Evolutionary conservation across 2,888 invertebrate genomes (phyloP).

Genomic region (Rotaria magnacalcarata): DNA sequence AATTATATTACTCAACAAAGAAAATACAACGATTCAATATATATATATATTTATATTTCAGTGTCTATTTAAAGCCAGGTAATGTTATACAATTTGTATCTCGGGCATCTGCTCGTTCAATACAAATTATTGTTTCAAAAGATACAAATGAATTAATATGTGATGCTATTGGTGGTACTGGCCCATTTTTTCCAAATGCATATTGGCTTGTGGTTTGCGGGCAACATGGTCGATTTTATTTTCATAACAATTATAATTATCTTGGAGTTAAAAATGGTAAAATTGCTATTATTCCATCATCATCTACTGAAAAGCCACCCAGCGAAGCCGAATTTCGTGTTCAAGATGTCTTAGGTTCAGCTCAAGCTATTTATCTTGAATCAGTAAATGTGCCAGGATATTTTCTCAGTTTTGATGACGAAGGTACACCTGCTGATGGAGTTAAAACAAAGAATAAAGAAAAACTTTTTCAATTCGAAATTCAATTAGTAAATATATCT

Average conservation of each 20-base stretch:
- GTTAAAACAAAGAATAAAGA: not conserved
- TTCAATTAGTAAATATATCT: not conserved
- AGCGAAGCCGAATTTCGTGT: not conserved
- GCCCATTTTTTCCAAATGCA: constrained; percentile 3
- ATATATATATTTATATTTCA: not conserved
- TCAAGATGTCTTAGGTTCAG: not conserved
- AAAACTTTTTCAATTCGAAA: not conserved
- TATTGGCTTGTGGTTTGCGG: not conserved
- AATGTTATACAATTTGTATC: constrained; percentile 14
- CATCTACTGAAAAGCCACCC: not conserved
- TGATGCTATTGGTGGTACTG: constrained; percentile 31
- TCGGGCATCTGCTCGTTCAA: not conserved
- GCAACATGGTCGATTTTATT: not conserved
- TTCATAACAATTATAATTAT: constrained; percentile 37
- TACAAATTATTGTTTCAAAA: not conserved
- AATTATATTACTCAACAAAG: no score
- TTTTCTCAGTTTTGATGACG: constrained; percentile 18
- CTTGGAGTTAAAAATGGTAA: not conserved
- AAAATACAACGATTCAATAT: no score
- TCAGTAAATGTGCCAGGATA: not conserved
- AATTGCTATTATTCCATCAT: not conserved
- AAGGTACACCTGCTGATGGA: not conserved
- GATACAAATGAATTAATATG: not conserved
- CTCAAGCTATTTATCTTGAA: not conserved
- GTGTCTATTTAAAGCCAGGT: not conserved